Evolutionary conservation across 2,888 invertebrate genomes (phyloP).

Genomic region (Drosophila paramelanica): DNA sequence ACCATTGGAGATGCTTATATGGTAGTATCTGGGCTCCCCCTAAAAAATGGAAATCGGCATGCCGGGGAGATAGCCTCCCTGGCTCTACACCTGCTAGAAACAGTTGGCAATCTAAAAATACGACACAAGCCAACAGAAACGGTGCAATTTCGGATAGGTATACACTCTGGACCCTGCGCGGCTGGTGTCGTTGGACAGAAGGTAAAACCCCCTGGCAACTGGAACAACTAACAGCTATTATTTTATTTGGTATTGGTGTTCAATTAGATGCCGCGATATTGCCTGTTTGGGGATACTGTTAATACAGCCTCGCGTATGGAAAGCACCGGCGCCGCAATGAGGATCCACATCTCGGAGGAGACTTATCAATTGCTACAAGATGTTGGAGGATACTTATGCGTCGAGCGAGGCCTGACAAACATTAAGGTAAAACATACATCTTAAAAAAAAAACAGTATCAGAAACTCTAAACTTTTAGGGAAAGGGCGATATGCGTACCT

Average conservation of each 20-base stretch:
- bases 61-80: slow-evolving; percentile 92
- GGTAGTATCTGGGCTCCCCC: slow-evolving; percentile 92
- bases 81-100: slow-evolving; percentile 90
- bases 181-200: slow-evolving; percentile 92
- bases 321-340: slow-evolving; percentile 89
- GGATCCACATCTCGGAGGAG: slow-evolving; percentile 91
- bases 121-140: slow-evolving; percentile 88
- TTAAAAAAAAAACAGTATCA: not conserved
- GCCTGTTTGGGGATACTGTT: slow-evolving; percentile 93
- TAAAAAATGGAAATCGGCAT: slow-evolving; percentile 90
- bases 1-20: slow-evolving; percentile 93
- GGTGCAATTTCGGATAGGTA: slow-evolving; percentile 90
- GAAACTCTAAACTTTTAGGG: slow-evolving; percentile 87
- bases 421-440: slow-evolving; percentile 87
- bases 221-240: not conserved
- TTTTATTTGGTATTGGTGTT: not conserved
- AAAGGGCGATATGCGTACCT: slow-evolving; percentile 94
- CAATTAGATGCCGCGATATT: slow-evolving; percentile 91
- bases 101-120: slow-evolving; percentile 89
- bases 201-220: slow-evolving; percentile 50
- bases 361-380: slow-evolving; percentile 89
- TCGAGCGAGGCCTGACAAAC: slow-evolving; percentile 90
- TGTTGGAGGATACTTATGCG: slow-evolving; percentile 90
- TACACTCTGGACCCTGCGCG: slow-evolving; percentile 90
- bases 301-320: slow-evolving; percentile 94